A percentile compares a stretch with the other conserved stretches of the same genome.
These are phyloP conservation scores for Podargus strigoides DNA, from an alignment of 2,797 vertebrate species.

Conservation along the genomic window DNA sequence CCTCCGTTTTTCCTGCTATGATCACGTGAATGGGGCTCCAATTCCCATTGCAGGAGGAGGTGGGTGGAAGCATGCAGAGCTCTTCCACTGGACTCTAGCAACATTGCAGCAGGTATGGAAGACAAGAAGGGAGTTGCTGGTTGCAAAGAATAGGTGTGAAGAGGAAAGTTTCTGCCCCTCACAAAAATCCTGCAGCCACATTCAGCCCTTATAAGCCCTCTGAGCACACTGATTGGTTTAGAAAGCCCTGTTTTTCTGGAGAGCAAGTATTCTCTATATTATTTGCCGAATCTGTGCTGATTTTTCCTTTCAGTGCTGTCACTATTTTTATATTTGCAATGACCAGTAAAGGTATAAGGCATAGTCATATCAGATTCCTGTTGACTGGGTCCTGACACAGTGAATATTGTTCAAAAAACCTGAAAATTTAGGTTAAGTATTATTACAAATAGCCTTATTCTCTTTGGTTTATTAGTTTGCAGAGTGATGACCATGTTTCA, in stretches of 20 bases:
- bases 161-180: background rate
- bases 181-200: background rate
- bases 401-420: background rate
- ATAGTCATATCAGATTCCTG: background rate
- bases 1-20: background rate
- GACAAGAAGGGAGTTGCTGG: background rate
- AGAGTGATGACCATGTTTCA: background rate
- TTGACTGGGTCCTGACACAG: background rate
- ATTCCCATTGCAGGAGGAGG: background rate
- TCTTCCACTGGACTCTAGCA: background rate
- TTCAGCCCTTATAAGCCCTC: background rate
- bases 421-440: background rate
- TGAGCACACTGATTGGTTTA: background rate
- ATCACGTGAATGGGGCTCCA: rapidly evolving
- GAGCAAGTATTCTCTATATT: background rate
- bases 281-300: background rate
- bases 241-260: background rate
- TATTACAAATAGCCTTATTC: background rate
- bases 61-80: background rate
- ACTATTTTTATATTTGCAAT: background rate
- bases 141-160: background rate
- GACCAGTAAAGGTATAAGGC: background rate
- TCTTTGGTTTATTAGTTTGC: background rate
- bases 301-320: background rate
- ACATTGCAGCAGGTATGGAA: background rate